phyloP scores from a whole-genome alignment of 2,888 invertebrate genomes.

The Calameuta idolon region DNA sequence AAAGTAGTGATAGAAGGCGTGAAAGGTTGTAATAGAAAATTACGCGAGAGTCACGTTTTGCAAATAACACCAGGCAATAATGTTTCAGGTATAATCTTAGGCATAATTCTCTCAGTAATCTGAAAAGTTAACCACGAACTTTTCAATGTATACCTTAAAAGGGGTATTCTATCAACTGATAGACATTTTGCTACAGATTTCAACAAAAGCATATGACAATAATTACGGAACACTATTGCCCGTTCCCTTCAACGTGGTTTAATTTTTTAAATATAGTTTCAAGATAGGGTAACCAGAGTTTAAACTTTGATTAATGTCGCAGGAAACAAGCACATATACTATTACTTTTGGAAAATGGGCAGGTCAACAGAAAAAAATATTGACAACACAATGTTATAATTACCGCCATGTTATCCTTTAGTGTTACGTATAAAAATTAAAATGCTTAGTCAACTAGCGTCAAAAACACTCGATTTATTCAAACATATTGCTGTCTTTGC shows the following conservation, averaged over 20 bases:
- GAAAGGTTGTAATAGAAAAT: neutral
- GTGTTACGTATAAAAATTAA: no score
- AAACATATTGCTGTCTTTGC: no score
- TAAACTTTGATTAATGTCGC: no score
- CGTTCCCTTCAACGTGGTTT: no score
- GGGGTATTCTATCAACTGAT: neutral
- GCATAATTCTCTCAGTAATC: neutral
- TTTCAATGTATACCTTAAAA: neutral
- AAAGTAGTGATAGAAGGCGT: neutral
- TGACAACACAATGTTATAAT: no score
- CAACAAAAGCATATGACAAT: neutral
- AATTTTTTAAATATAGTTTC: no score
- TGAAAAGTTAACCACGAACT: neutral
- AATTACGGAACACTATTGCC: neutral
- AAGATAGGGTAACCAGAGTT: no score
- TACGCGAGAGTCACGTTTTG: neutral
- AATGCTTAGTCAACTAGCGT: no score
- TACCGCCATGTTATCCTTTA: no score
- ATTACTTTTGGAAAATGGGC: neutral
- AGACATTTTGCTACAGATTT: neutral
- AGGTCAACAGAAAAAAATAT: no score
- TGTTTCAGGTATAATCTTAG: neutral
- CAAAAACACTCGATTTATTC: no score
- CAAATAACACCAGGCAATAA: neutral
- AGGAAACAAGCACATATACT: neutral